Conservation (phyloP, 2,888 invertebrate species). For the Pachymerium ferrugineum region DNA sequence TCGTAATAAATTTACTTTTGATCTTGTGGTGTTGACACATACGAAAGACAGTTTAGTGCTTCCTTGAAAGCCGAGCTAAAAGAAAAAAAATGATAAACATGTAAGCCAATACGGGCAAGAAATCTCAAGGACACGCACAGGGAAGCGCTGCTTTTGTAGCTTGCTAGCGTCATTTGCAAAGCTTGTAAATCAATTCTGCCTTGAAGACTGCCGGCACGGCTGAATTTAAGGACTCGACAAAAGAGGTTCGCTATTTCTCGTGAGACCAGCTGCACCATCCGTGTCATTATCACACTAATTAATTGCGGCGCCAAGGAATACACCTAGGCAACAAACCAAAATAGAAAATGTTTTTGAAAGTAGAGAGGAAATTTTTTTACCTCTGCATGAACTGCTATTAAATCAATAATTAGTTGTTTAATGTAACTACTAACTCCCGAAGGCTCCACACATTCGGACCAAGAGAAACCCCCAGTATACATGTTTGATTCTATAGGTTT, state of each 20-base stretch:
- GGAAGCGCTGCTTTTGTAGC: not conserved
- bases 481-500: constrained; percentile 95
- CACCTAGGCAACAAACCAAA: not conserved
- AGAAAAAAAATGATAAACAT: constrained; percentile 5
- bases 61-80: not conserved
- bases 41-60: not conserved
- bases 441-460: constrained; percentile 67
- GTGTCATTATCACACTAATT: not conserved
- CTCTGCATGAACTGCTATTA: constrained; percentile 54
- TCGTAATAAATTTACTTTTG: constrained; percentile 22
- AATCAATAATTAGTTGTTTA: constrained; percentile 54
- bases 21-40: not conserved
- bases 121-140: not conserved
- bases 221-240: not conserved
- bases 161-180: not conserved
- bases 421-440: constrained; percentile 79
- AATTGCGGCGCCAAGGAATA: not conserved
- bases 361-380: constrained; percentile 40
- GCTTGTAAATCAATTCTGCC: constrained; percentile 4
- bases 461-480: constrained; percentile 84
- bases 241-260: not conserved
- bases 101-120: not conserved
- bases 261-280: not conserved
- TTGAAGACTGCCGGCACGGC: not conserved
- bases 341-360: not conserved